Conservation (phyloP, 2,888 invertebrate genomes). For the Idaea dimidiata region DNA sequence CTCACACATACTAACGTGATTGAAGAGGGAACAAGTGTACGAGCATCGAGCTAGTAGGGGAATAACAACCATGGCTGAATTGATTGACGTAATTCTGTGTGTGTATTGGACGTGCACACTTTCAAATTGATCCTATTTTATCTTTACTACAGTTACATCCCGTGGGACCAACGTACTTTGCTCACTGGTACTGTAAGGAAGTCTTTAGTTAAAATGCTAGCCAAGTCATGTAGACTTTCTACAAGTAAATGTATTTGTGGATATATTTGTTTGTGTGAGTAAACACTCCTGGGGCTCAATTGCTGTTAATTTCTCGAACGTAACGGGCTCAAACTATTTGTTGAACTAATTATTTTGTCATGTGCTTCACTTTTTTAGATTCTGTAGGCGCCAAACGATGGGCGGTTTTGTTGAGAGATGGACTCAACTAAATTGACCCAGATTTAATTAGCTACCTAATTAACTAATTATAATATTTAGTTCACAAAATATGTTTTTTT, state of each 20-base stretch:
- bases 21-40: constrained; percentile 56
- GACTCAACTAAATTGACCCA: background rate
- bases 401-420: background rate
- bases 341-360: constrained; percentile 4
- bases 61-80: constrained; percentile 61
- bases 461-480: too few relatives aligned
- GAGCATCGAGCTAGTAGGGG: constrained; percentile 47
- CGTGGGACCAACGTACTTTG: constrained; percentile 71
- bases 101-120: constrained; percentile 57
- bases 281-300: constrained; percentile 43
- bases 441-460: background rate
- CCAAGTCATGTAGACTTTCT: constrained; percentile 50
- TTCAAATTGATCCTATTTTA: constrained; percentile 60
- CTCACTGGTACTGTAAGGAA: constrained; percentile 54
- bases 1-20: constrained; percentile 54
- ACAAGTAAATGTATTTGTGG: constrained; percentile 28
- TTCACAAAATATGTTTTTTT: too few relatives aligned
- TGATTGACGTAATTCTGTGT: constrained; percentile 72
- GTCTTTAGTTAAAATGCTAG: constrained; percentile 57
- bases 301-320: constrained; percentile 46
- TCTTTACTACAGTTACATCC: constrained; percentile 71
- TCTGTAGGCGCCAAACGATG: background rate
- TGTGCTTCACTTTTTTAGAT: constrained; percentile 2
- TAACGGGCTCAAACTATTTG: constrained; percentile 32
- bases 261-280: constrained; percentile 41